Conservation (phyloP, 1,140 invertebrate species). For the Platorchestia sp. region DNA sequence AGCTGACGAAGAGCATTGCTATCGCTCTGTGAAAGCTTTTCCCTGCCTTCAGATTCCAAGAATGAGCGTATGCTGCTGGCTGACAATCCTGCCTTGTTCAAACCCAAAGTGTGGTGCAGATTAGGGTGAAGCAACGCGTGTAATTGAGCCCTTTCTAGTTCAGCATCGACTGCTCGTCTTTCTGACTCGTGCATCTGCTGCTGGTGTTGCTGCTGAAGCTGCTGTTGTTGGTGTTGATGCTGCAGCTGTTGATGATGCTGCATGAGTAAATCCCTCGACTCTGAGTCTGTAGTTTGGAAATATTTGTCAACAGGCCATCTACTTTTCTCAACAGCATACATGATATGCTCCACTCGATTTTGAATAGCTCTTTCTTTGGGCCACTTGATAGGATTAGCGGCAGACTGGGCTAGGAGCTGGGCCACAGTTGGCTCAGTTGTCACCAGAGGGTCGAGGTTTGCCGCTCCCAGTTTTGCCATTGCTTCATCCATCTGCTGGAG, state of each 20-base stretch:
- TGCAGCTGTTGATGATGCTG: conserved; percentile 42
- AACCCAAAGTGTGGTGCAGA: conserved; percentile 63
- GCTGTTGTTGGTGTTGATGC: conserved; percentile 49
- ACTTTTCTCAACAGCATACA: conserved; percentile 66
- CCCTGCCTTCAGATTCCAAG: conserved; percentile 61
- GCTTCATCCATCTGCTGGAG: conserved; percentile 68
- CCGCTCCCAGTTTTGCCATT: conserved; percentile 66
- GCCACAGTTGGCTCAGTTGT: conserved; percentile 67
- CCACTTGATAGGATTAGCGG: conserved; percentile 68
- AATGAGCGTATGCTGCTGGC: conserved; percentile 60
- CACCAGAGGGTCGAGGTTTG: conserved; percentile 67
- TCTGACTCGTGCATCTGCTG: conserved; percentile 56
- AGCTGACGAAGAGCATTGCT: conserved; percentile 64
- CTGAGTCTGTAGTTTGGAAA: conserved; percentile 61
- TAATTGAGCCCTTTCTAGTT: conserved; percentile 60
- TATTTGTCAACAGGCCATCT: conserved; percentile 67
- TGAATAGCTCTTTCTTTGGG: conserved; percentile 68
- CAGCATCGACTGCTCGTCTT: conserved; percentile 58
- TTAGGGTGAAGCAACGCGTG: conserved; percentile 66
- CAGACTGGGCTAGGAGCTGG: conserved; percentile 68
- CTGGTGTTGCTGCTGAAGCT: conserved; percentile 29
- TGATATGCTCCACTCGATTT: conserved; percentile 66
- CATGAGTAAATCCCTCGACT: conserved; percentile 30
- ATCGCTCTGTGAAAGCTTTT: conserved; percentile 56
- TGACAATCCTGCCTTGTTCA: conserved; percentile 58